Evolutionary conservation across 64 coral and sea anemone genomes (phyloP).

Genomic region (Dendrophyllia cribrosa): DNA sequence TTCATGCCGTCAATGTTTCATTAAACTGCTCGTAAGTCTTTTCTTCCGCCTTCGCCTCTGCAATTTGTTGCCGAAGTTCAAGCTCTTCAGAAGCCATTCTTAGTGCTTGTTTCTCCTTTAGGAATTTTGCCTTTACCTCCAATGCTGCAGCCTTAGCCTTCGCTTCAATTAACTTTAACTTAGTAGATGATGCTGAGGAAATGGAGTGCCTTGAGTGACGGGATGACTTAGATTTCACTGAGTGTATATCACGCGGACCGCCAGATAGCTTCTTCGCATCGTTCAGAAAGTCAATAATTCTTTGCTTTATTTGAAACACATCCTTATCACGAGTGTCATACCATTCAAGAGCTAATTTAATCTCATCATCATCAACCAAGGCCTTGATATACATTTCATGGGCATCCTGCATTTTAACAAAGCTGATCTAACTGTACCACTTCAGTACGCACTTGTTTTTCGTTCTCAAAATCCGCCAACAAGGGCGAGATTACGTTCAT

Average conservation of each 20-base stretch:
- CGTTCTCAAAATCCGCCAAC: slow-evolving; percentile 47
- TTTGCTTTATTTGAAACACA: slow-evolving; percentile 64
- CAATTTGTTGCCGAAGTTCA: slow-evolving; percentile 46
- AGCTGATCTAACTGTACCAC: slow-evolving; percentile 59
- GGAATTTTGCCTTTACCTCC: slow-evolving; percentile 58
- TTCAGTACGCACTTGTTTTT: slow-evolving; percentile 63
- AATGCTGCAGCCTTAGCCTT: slow-evolving; percentile 56
- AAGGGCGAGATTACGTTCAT: slow-evolving; percentile 72
- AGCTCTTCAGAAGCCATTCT: slow-evolving; percentile 62
- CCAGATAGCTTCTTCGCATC: slow-evolving; percentile 49
- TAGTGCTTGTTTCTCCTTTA: slow-evolving; percentile 54
- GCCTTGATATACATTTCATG: slow-evolving; percentile 37
- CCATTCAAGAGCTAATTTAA: slow-evolving; percentile 50
- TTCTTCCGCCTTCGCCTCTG: slow-evolving; percentile 53
- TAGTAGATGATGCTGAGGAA: slow-evolving; percentile 36
- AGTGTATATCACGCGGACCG: slow-evolving; percentile 9
- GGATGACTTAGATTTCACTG: slow-evolving; percentile 5
- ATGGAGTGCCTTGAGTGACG: neutral
- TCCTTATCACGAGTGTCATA: slow-evolving; percentile 65
- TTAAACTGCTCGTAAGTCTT: slow-evolving; percentile 38
- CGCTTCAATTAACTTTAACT: slow-evolving; percentile 53
- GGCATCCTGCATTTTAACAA: slow-evolving; percentile 47
- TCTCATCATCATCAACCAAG: slow-evolving; percentile 49
- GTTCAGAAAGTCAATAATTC: slow-evolving; percentile 60
- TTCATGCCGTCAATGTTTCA: slow-evolving; percentile 10